Conservation (phyloP, 53 echinoderm and acorn worm genomes). For the Holothuria leucospilota region DNA sequence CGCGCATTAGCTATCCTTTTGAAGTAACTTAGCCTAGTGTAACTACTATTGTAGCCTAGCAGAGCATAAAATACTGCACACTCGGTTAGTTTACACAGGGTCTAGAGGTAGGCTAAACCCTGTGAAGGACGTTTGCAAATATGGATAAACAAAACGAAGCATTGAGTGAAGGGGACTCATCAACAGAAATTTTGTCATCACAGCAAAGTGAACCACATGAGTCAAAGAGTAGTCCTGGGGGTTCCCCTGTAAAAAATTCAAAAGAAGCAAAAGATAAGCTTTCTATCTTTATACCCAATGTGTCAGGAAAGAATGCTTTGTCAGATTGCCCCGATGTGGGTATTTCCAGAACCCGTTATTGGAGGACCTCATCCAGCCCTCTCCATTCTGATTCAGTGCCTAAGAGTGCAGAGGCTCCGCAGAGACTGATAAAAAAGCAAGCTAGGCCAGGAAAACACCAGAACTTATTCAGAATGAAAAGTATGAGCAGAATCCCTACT, state of each 20-base stretch:
- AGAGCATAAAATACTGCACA: no score
- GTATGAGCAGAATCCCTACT: slow-evolving; percentile 25
- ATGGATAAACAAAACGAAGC: slow-evolving; percentile 6
- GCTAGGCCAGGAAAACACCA: slow-evolving; percentile 6
- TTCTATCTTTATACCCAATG: slow-evolving; percentile 29
- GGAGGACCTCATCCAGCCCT: slow-evolving; percentile 41
- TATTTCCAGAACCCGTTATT: slow-evolving; percentile 29
- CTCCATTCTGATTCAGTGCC: not conserved
- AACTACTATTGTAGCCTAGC: no score
- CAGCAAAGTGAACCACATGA: not conserved
- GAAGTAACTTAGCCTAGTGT: no score
- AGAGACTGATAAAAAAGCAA: not conserved
- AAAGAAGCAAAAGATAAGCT: slow-evolving; percentile 10
- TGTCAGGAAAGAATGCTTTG: slow-evolving; percentile 1
- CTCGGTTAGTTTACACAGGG: no score
- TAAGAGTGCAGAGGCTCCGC: not conserved
- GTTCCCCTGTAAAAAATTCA: not conserved
- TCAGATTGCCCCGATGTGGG: slow-evolving; percentile 19
- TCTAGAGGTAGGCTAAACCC: no score
- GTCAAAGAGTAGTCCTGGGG: not conserved
- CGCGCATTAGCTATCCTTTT: no score
- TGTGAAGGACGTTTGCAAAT: no score
- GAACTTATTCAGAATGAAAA: slow-evolving; percentile 45
- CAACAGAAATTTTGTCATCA: not conserved
- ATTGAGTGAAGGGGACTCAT: not conserved